Evolutionary conservation across 2,797 vertebrate species (phyloP).

Genomic region (Diplodus sargus): DNA sequence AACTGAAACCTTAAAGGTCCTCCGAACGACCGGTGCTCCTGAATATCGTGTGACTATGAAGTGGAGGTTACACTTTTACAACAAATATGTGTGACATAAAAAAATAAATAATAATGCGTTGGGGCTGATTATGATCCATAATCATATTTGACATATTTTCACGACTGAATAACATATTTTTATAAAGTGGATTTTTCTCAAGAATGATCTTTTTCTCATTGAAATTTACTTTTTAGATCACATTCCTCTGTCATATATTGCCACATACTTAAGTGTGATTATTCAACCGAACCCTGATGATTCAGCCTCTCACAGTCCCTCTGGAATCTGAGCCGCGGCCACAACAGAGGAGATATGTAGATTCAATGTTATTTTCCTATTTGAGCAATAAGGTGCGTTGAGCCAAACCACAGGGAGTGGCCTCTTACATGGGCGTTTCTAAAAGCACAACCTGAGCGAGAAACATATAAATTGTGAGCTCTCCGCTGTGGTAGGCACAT

Average conservation of each 20-base stretch:
- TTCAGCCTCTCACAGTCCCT: background rate
- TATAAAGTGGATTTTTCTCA: background rate
- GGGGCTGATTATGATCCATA: background rate
- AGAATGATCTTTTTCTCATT: no score
- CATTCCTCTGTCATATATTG: background rate
- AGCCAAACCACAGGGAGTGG: slow-evolving; percentile 38
- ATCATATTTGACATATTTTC: background rate
- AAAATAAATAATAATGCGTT: background rate
- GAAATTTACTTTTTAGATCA: background rate
- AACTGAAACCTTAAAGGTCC: background rate
- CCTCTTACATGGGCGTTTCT: slow-evolving; percentile 45
- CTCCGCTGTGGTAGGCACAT: accelerated
- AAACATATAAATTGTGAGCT: slow-evolving; percentile 8
- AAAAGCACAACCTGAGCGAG: slow-evolving; percentile 23
- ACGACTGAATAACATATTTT: background rate
- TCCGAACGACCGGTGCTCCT: background rate
- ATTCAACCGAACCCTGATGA: slow-evolving; percentile 16
- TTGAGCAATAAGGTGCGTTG: slow-evolving; percentile 51
- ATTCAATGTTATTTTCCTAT: slow-evolving; percentile 25
- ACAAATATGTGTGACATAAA: no score
- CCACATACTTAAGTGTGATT: background rate
- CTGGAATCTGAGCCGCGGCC: background rate
- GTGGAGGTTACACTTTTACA: background rate
- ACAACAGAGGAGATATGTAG: background rate
- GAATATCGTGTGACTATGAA: background rate